These are phyloP conservation scores for Drosophila erecta DNA, from an alignment of 1,140 invertebrate genomes.

Conservation along the genomic window DNA sequence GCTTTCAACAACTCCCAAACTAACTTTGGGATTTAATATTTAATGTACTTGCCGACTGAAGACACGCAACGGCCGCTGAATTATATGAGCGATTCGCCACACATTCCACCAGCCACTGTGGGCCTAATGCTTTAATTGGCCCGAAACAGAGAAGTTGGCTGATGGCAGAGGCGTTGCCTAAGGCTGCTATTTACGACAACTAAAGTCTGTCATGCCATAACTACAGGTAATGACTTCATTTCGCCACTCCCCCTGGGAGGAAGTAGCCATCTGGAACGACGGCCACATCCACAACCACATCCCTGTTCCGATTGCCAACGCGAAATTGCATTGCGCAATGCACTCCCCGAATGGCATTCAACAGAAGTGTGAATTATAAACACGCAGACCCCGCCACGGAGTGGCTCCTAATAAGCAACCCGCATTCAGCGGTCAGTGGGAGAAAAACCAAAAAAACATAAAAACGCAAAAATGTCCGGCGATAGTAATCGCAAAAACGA, in stretches of 20 bases:
- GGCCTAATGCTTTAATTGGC: constrained; percentile 26
- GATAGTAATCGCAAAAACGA: constrained; percentile 71
- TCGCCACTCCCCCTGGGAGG: neutral
- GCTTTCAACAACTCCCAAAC: constrained; percentile 75
- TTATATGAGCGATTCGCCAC: constrained; percentile 40
- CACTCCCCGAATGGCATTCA: constrained; percentile 56
- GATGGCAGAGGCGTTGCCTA: constrained; percentile 39
- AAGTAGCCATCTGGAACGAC: neutral
- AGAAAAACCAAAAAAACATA: neutral
- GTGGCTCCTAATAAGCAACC: constrained; percentile 49
- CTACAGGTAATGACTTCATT: constrained; percentile 73
- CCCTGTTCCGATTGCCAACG: neutral
- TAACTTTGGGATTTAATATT: constrained; percentile 57
- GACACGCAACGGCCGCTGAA: constrained; percentile 22
- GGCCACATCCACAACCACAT: neutral
- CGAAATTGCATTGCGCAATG: constrained; percentile 52
- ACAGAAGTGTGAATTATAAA: constrained; percentile 78
- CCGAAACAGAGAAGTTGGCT: constrained; percentile 7
- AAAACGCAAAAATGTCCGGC: constrained; percentile 39
- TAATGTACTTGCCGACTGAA: constrained; percentile 38
- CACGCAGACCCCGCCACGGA: constrained; percentile 58
- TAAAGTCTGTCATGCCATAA: constrained; percentile 58
- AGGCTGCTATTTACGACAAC: constrained; percentile 50
- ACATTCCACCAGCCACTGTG: constrained; percentile 30
- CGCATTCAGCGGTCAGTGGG: constrained; percentile 32